Evolutionary conservation across 1,140 invertebrate genomes (phyloP), one percentile per base, ranked within the genome.

Genomic region (Drosophila arawakana): DNA sequence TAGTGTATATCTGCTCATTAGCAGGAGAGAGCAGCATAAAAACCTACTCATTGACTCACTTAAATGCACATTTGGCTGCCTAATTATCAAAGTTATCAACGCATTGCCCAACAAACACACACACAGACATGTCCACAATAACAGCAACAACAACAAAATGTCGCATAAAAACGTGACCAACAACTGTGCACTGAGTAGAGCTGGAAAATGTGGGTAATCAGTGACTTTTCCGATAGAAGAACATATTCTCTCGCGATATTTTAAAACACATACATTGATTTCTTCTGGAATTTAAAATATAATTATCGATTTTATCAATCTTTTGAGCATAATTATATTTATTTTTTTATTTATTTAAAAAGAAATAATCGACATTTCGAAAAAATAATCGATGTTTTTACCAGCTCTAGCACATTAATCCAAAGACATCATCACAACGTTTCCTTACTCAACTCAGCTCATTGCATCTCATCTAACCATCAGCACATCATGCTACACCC

Each of bases 81-180:
- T 85, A 86, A 85, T 85, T 85, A 82, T 62, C 52, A 67, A 78
- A 65, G 49, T 77, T 82, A 76, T 84, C 80, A 77, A 83, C 80
- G 60, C 59, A 82, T 70, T 80, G 81, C 43, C 65, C 37, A 13
- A 49, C 25, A 21, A 49, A 59, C 59, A 67, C 44, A 18, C 7
- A 7, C 44, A 50, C 21, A 25, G 37, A 60, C 10, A 57, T 46
- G 6, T 21, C 49, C 57, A 9, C 47, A 58, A 13, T 13, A 34
- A 52, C 9, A 58, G n/a, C 30, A 34, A 34, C 2, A 72, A 52
- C 50, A 44, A 46, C 63, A 49, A 73, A 75, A 63, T 67, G 66
- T 57, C 50, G 39, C 76, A 75, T 71, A 78, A 81, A 85, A 85
- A 85, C 82, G 82, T 85, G 82, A 85, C 82, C 82, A 76, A 80